Base-by-base conservation (phyloP, 1,140 invertebrate species). In the Elymnias hypermnestra region DNA sequence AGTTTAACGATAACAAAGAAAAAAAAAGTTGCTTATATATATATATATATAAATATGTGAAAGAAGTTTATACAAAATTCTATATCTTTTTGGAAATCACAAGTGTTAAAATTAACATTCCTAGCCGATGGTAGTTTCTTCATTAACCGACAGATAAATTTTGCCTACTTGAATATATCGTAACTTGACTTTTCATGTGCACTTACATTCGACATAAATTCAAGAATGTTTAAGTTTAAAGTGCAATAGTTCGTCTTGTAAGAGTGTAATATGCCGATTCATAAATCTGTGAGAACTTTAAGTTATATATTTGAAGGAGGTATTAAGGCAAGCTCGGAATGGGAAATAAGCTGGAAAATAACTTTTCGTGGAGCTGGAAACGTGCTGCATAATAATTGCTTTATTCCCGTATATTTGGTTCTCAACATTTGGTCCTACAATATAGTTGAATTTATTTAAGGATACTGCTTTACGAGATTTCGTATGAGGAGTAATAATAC, bases 301-400 rank as follows among this genome's bases (percentile, higher is more conserved):
- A 36, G 42, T 44, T 36, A 44, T 44, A 35, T 44, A 44, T 36
- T 44, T 44, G 29, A 36, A 44, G 31, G 42, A 46, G 33, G 42
- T 45, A 45, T 45, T 45, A 45, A 45, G 42, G 31, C 31, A 36
- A 45, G 42, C 33, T 22, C 31, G 43, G 43, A 46, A 46, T 38
- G 43, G 43, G 23, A 36, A 46, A 46, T 46, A 46, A 37, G 35
- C 43, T 38, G 33, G 35, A 46, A 38, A 38, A 37, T 37, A 38
- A 46, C 43, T 44, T 44, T 44, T 37, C 43, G 35, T 18, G 17
- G 23, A 38, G 26, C 23, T 39, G 33, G 19, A 44, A 38, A 33
- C 35, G 44, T 36, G 22, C 19, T 53, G 42, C 43, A 46, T 53
- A 53, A 42, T 46, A 46, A 53, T 46, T 46, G 31, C 21, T 35